These are phyloP conservation scores for Venusia cambrica DNA, from an alignment of 2,888 invertebrate genomes.

Conservation along the genomic window DNA sequence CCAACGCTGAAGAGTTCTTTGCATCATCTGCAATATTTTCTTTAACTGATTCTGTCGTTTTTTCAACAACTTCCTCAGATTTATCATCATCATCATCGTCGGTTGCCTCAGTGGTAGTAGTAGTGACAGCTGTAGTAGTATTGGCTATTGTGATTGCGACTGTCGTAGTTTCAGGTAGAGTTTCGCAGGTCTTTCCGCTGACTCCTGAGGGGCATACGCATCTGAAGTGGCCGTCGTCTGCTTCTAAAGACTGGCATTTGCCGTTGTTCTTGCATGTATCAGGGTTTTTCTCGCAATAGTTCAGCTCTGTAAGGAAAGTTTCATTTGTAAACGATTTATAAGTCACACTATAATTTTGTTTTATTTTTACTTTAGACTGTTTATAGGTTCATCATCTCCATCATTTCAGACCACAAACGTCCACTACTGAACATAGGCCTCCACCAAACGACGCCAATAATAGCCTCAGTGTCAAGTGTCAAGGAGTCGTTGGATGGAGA, in stretches of 20 bases:
- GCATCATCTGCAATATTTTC: conserved; percentile 1
- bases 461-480: no score
- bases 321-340: no score
- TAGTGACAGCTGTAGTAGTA: conserved; percentile 14
- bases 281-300: conserved; percentile 90
- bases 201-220: conserved; percentile 89
- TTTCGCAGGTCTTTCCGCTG: conserved; percentile 89
- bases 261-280: conserved; percentile 89
- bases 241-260: conserved; percentile 88
- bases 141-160: conserved; percentile 39
- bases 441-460: no score
- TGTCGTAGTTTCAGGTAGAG: conserved; percentile 58
- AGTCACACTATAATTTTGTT: no score
- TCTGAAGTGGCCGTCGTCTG: conserved; percentile 88
- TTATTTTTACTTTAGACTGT: no score
- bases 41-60: conserved; percentile 18
- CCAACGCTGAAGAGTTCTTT: conserved; percentile 9
- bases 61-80: conserved; percentile 17
- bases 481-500: no score
- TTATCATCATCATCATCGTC: conserved; percentile 20
- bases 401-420: no score
- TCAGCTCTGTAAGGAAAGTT: conserved; percentile 81
- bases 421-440: no score
- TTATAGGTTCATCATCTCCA: no score
- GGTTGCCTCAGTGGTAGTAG: conserved; percentile 22